Evolutionary conservation across 2,797 vertebrate species (phyloP), one percentile per base, ranked within the genome.

Genomic region (Clarias pachynema): DNA sequence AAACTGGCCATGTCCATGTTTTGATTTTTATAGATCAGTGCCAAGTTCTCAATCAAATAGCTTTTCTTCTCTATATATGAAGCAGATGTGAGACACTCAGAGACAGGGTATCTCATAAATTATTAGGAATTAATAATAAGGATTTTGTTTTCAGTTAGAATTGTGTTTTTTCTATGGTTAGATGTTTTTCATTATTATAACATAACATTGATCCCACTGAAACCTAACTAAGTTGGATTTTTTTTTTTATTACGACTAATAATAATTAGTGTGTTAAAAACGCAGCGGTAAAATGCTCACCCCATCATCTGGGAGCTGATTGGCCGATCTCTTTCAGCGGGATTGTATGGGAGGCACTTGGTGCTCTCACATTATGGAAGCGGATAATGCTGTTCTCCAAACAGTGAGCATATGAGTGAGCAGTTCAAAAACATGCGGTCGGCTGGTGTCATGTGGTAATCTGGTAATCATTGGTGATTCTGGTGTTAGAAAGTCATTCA

Each of bases 21-120:
- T 81, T 88, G 29, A 70, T 82, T 31, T 88, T 84, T 86, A 77
- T 69, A 40, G 72, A 57, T 85, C 70, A 29, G 15, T 70, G 16
- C 31, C 20, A 49, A 5, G 69, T 75, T 83, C 34, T 63, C 60
- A 26, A 74, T 75, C 37, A 34, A 62, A 74, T 24, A 34, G 56
- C 44, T 73, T 49, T 74, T 63, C 20, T 16, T 40, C 20, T 24
- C 9, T 6, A n/a, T 56, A 9, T 56, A 37, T 75, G 44, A 57
- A 18, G 59, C 9, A 5, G 62, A 65, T 14, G 15, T 18, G 59
- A 79, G 60, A 26, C 34, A 44, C n/a, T 79, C 60, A 49, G 15
- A 63, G 14, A 26, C 10, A 63, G 3, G 16, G 16, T 65, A 53
- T 24, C 18, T 1, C 12, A 31, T 12, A 16, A 29, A 24, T 37